phyloP scores from a whole-genome alignment of 2,797 vertebrate genomes.

The Gambelia wislizenii region DNA sequence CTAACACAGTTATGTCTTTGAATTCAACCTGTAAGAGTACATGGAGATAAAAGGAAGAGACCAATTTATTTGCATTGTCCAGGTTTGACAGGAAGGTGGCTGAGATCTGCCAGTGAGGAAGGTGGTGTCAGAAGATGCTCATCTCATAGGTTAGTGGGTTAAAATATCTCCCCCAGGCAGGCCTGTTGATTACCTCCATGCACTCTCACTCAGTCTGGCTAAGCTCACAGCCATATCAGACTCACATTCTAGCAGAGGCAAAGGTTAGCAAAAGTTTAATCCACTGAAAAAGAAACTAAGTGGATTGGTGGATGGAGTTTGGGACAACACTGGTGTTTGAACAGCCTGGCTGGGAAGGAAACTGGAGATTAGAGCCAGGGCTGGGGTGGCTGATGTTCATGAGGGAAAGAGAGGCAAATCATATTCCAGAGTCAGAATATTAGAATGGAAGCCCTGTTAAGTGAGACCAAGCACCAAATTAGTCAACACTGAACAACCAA shows the following conservation, averaged over 20 bases:
- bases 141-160: constrained; percentile 33
- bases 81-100: background rate
- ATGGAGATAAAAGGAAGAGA: fast-evolving
- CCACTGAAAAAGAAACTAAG: constrained; percentile 74
- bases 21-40: no score
- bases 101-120: background rate
- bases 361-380: constrained; percentile 59
- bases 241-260: constrained; percentile 61
- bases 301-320: constrained; percentile 66
- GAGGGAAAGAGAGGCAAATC: constrained; percentile 57
- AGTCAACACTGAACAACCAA: background rate
- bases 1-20: no score
- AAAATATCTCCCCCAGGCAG: constrained; percentile 39
- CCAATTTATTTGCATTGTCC: background rate
- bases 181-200: constrained; percentile 65
- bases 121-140: background rate
- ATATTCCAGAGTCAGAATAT: constrained; percentile 62
- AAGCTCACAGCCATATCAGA: constrained; percentile 55
- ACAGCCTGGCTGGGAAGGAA: constrained; percentile 64
- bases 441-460: constrained; percentile 46
- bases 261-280: constrained; percentile 74
- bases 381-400: constrained; percentile 49
- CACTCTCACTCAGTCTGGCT: constrained; percentile 47
- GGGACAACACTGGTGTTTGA: constrained; percentile 65
- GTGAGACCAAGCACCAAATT: background rate